phyloP scores from a whole-genome alignment of 1,140 invertebrate genomes.

The Bombus breviceps region DNA sequence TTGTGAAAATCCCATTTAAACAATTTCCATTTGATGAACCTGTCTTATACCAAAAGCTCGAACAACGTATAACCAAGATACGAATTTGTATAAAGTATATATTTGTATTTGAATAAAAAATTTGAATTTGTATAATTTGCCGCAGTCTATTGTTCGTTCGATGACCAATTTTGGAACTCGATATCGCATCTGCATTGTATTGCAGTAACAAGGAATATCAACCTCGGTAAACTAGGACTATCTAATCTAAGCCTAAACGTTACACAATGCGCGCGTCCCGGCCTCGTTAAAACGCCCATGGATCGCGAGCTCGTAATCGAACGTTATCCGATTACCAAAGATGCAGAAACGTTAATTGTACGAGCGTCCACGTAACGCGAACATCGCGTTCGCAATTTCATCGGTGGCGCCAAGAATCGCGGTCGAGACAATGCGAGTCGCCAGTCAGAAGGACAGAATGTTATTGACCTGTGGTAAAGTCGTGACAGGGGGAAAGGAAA shows the following conservation, averaged over 20 bases:
- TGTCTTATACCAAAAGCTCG: no score
- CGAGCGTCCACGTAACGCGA: neutral
- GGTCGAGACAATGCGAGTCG: slow-evolving; percentile 24
- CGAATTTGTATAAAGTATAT: no score
- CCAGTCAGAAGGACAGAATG: slow-evolving; percentile 22
- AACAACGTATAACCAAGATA: no score
- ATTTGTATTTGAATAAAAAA: no score
- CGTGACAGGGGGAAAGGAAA: slow-evolving; percentile 39
- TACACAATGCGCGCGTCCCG: neutral
- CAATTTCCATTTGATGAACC: no score
- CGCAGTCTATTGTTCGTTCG: no score
- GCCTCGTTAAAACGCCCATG: neutral
- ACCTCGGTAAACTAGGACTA: neutral
- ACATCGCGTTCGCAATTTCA: neutral
- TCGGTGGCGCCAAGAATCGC: neutral
- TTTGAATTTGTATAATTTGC: no score
- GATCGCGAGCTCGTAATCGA: slow-evolving; percentile 4
- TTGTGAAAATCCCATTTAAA: no score
- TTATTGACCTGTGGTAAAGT: slow-evolving; percentile 22
- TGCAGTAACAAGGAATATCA: neutral
- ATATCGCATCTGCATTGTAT: no score
- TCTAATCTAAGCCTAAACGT: neutral
- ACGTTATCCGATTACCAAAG: slow-evolving; percentile 9
- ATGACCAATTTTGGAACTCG: no score
- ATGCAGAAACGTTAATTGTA: neutral